These are phyloP conservation scores for Gymnorhina tibicen DNA, from an alignment of 2,113 vertebrate species.

Conservation along the genomic window DNA sequence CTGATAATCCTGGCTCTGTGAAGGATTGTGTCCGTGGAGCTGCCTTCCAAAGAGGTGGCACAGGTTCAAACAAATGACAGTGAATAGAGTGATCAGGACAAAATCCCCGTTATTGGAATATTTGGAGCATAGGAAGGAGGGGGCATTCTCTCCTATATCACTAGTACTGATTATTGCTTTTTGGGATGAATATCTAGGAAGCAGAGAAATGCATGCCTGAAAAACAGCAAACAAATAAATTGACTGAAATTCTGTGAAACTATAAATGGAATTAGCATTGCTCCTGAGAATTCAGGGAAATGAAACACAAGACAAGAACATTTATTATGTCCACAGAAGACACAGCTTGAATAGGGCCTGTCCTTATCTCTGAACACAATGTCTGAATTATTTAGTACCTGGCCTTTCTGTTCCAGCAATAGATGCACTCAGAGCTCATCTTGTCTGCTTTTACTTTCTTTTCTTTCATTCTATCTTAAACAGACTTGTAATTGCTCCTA, in stretches of 20 bases:
- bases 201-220: neutral
- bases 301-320: neutral
- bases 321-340: neutral
- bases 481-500: neutral
- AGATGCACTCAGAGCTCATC: neutral
- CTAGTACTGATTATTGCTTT: neutral
- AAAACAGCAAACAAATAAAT: neutral
- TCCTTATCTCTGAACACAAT: neutral
- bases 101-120: neutral
- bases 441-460: neutral
- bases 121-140: neutral
- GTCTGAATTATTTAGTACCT: conserved; percentile 8
- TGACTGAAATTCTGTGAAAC: neutral
- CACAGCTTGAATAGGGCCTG: neutral
- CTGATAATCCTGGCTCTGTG: neutral
- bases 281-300: neutral
- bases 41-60: neutral
- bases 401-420: neutral
- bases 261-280: neutral
- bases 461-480: neutral
- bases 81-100: neutral
- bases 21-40: neutral
- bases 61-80: neutral
- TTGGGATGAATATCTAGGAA: neutral
- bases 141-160: neutral